Conservation (phyloP, 1,140 invertebrate species). For the Globodera rostochiensis region DNA sequence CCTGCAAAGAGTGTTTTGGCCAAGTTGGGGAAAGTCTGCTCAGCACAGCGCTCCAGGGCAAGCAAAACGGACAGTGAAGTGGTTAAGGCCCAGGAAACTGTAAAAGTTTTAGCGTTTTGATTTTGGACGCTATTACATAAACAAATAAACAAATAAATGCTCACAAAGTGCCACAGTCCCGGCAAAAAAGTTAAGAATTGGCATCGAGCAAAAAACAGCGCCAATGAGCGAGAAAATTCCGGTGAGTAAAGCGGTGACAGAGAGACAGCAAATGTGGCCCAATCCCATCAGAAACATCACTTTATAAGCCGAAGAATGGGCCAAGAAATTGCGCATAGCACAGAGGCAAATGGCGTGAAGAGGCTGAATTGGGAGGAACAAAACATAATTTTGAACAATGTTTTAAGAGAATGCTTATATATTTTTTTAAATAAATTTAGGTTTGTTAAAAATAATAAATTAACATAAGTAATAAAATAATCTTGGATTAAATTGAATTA, state of each 20-base stretch:
- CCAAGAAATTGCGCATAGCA: not conserved
- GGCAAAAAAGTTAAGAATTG: not conserved
- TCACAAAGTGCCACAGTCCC: not conserved
- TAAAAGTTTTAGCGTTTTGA: not conserved
- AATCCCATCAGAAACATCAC: slow-evolving; percentile 6
- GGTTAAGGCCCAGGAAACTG: not conserved
- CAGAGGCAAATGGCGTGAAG: not conserved
- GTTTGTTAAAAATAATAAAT: no score
- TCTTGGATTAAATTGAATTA: no score
- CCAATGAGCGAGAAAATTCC: not conserved
- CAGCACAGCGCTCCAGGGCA: slow-evolving; percentile 3
- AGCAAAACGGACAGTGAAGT: not conserved
- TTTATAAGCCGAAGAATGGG: not conserved
- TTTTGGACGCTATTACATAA: not conserved
- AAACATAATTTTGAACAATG: not conserved
- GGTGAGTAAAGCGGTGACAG: slow-evolving; percentile 2
- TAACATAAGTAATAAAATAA: no score
- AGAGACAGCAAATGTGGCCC: not conserved
- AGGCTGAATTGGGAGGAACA: not conserved
- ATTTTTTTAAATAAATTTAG: no score
- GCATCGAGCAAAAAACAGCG: not conserved
- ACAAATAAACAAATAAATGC: not conserved
- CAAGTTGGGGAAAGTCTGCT: not conserved
- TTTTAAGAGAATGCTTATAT: no score
- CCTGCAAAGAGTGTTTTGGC: not conserved